These are phyloP conservation scores for Anser brachyrhynchus DNA, from an alignment of 2,113 vertebrate genomes.

Conservation along the genomic window DNA sequence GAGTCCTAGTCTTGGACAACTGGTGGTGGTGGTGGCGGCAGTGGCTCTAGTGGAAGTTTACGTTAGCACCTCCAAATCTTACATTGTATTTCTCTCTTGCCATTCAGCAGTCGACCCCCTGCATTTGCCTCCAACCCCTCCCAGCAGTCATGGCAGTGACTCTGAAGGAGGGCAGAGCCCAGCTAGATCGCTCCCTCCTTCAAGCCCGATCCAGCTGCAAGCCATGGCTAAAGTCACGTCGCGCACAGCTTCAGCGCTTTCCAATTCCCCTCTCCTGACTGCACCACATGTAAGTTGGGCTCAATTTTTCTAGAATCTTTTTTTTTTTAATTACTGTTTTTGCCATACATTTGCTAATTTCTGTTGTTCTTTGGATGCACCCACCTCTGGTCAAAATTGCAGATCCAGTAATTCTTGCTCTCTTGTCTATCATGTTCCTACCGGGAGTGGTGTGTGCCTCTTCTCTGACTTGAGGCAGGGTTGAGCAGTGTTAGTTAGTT, in stretches of 20 bases:
- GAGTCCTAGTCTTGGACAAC: neutral
- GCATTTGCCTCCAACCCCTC: constrained; percentile 95
- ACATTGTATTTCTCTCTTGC: neutral
- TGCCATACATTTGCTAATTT: neutral
- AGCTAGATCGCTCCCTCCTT: constrained; percentile 84
- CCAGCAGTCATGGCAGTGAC: constrained; percentile 96
- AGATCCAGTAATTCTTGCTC: constrained; percentile 23
- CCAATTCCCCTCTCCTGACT: constrained; percentile 95
- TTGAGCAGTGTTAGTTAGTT: neutral
- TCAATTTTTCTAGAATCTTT: neutral
- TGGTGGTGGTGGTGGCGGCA: neutral
- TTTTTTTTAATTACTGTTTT: neutral
- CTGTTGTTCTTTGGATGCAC: neutral
- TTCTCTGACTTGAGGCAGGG: neutral
- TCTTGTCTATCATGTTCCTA: neutral
- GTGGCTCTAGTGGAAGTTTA: neutral
- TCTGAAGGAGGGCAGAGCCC: constrained; percentile 96
- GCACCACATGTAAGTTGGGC: constrained; percentile 88
- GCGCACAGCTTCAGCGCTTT: constrained; percentile 84
- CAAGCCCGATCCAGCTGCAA: constrained; percentile 83
- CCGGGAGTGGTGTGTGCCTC: neutral
- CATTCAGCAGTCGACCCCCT: constrained; percentile 80
- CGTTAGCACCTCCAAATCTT: neutral
- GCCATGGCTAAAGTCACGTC: constrained; percentile 77
- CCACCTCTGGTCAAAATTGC: neutral